Base-by-base conservation (phyloP, 2,113 vertebrate species). In the Mastomys natalensis region DNA sequence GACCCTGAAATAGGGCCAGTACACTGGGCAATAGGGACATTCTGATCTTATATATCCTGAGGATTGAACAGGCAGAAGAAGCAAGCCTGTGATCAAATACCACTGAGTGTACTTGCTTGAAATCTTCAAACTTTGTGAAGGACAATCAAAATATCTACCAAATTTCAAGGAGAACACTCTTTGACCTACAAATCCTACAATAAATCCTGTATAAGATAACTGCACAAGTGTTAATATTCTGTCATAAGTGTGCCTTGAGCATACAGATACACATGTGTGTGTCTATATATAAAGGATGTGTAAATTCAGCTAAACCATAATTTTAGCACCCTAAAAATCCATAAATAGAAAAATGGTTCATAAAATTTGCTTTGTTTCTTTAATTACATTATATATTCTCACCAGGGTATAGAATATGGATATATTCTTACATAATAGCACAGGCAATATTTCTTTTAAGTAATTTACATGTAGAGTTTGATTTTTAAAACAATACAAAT, bases 151-250 rank as follows among this genome's bases (percentile, higher is more conserved):
- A 34, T 55, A 77, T 72, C 77, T 84, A 78, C n/a, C 40, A 89
- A 48, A 80, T 55, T 31, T 48, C n/a, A 86, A 89, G 24, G 13
- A 72, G 13, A 13, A 84, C 72, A 1, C 22, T 60, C 1, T 89
- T 78, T 86, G 22, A 89, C 29, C 66, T 48, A 96, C 45, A 94
- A 92, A 93, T 72, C 92, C 37, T 55, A 60, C 13, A 51, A 93
- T 45, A 85, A 95, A 76, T 51, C 17, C 24, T 92, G 58, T 40
- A 55, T 5, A 31, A 31, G 68, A 66, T 73, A 81, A 95, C 40
- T 82, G 21, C 0, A 85, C 19, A 94, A 86, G 43, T 60, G 43
- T 55, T 29, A 51, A 19, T 21, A 64, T 34, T 88, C 21, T 70
- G 43, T 16, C 87, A 34, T 45, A 91, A 90, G 85, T 90, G 9